Evolutionary conservation across 2,113 vertebrate genomes (phyloP), one percentile per base, ranked within the genome.

Genomic region (Nasalis larvatus): DNA sequence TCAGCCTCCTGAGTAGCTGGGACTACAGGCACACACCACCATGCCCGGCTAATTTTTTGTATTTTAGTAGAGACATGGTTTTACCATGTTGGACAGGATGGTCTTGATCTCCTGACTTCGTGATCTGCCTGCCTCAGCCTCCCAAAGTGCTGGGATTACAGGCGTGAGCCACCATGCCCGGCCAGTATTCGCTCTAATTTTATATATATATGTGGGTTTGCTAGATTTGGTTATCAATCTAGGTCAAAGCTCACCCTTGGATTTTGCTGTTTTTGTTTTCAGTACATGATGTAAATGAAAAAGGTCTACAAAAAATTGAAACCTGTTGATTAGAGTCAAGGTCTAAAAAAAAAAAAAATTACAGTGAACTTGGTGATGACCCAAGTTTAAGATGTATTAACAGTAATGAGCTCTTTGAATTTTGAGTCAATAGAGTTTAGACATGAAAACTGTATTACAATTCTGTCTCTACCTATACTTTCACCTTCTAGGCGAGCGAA

Each of bases 211-310:
- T 77, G 30, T 17, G 32, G 32, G 32, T 35, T 86, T 66, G 42
- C 27, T 88, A 95, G 42, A 95, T 93, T 81, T 74, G 66, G 21
- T 21, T 85, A 12, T 89, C 77, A 89, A 32, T 96, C 82, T 74
- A 71, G 71, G 76, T 97, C 74, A 86, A 88, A 23, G 10, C 86
- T 60, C 40, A n/a, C 32, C 23, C 52, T 25, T 86, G 11, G 94
- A 86, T 40, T 96, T 92, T 71, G 40, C 11, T 40, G 7, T 96
- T 96, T 93, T 82, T 40, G 47, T 86, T 87, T 88, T 93, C 56
- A 96, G 42, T 87, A 56, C 17, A 77, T 25, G 73, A 32, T 81
- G 12, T 92, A 85, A 68, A 90, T 47, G 78, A 80, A 66, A 96
- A 95, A 78, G 2, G 0, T 80, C 52, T 66, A 90, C 37, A 45